phyloP scores from a whole-genome alignment of 2,113 vertebrate genomes.

The Pituophis catenifer region DNA sequence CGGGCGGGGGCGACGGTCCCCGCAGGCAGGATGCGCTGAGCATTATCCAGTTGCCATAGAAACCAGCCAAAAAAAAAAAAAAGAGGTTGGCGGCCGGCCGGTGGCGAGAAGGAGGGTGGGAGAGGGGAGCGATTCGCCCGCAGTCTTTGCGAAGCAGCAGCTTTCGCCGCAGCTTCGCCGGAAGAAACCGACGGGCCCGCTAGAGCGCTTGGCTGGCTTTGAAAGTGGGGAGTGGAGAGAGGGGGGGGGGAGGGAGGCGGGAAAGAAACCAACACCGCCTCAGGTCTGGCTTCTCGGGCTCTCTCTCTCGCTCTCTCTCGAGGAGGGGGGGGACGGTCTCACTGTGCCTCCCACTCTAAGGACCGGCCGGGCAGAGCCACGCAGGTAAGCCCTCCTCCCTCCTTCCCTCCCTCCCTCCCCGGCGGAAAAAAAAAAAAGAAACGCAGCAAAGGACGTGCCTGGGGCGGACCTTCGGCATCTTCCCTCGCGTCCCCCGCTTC shows the following conservation, averaged over 20 bases:
- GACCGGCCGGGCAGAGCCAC: not conserved
- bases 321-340: not conserved
- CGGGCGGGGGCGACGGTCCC: not conserved
- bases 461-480: not conserved
- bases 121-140: slow-evolving; percentile 52
- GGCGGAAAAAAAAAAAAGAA: too few species aligned
- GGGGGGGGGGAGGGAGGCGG: not conserved
- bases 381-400: not conserved
- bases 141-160: slow-evolving; percentile 52
- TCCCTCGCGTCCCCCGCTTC: not conserved
- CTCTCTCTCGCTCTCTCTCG: not conserved
- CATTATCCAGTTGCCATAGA: slow-evolving; percentile 65
- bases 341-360: not conserved
- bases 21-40: slow-evolving; percentile 42
- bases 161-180: slow-evolving; percentile 33
- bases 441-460: not conserved
- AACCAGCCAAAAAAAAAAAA: slow-evolving; percentile 40
- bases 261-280: not conserved
- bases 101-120: slow-evolving; percentile 30
- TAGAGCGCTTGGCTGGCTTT: not conserved
- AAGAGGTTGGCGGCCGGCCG: slow-evolving; percentile 59
- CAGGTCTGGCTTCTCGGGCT: not conserved
- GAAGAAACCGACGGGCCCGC: slow-evolving; percentile 9
- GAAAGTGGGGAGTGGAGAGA: not conserved
- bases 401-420: not conserved